Evolutionary conservation across 2,113 vertebrate species (phyloP), one percentile per base, ranked within the genome.

Genomic region (Asarcornis scutulata): DNA sequence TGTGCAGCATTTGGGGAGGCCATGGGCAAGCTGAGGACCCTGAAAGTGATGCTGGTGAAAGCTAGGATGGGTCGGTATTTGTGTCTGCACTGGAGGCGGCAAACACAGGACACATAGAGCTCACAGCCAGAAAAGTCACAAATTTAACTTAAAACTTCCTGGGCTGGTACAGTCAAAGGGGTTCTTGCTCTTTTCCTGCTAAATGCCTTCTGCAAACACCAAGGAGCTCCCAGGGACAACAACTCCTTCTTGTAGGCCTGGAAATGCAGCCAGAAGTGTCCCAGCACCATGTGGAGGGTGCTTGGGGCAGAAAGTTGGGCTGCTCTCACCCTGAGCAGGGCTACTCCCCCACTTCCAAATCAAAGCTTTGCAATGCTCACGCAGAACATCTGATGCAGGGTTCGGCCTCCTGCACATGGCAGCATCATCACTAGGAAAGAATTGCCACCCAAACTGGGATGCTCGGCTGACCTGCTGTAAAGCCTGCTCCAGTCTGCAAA

Each of bases 391-490:
- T 63, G 14, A 55, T 32, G 26, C 1, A 2, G 23, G 10, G 29
- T 27, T 72, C 1, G 0, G 78, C 52, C 44, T 60, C n/a, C 36
- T 2, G 1, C 1, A 0, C 67, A 36, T 44, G 34, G 68, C 48
- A 42, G 60, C 50, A 48, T 13, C 21, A 1, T 50, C 56, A 63
- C 1, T 52, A 26, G 59, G 64, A 83, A 79, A 36, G 73, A 73
- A 83, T 6, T 53, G 20, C 26, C 52, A 27, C 17, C 38, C 29
- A 15, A 21, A 31, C 2, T 7, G 23, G 29, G 26, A 48, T 10
- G 13, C 15, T 21, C 7, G 2, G 46, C 71, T 75, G 9, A 0
- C 55, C 62, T 69, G 34, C 25, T 20, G 29, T 25, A 67, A 73
- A 77, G 44, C 53, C 32, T 1, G 0, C 3, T 0, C 31, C 2